phyloP scores from a whole-genome alignment of 1,140 invertebrate species.

The Drosophila saltans region DNA sequence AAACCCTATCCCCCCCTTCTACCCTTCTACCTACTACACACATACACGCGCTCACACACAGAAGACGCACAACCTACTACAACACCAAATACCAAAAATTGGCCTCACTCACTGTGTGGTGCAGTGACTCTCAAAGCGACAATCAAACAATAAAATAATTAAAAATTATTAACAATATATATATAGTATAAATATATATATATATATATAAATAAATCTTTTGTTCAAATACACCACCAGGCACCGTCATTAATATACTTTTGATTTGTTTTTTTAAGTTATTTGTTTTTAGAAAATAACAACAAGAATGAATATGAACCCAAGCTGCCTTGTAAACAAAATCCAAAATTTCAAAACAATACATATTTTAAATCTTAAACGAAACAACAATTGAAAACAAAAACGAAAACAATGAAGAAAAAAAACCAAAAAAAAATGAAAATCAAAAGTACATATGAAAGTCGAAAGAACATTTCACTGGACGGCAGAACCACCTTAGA shows the following conservation, averaged over 20 bases:
- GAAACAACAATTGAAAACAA: conserved; percentile 34
- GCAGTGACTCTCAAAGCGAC: conserved; percentile 33
- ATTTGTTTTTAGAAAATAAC: conserved; percentile 20
- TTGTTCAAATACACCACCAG: conserved; percentile 46
- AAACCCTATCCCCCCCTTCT: not conserved
- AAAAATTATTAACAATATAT: conserved; percentile 29
- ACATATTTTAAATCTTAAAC: conserved; percentile 28
- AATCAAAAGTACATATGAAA: conserved; percentile 56
- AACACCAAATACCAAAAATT: conserved; percentile 64
- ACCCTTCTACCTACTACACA: conserved; percentile 20
- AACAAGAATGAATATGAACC: conserved; percentile 45
- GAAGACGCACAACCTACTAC: conserved; percentile 72
- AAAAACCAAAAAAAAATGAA: conserved; percentile 35
- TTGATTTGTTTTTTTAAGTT: not conserved
- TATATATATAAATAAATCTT: conserved; percentile 30
- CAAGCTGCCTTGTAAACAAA: conserved; percentile 73
- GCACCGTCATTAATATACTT: conserved; percentile 30
- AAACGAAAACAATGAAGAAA: conserved; percentile 28
- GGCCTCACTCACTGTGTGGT: conserved; percentile 26
- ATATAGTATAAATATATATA: conserved; percentile 25
- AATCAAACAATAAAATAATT: conserved; percentile 59
- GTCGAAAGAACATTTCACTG: conserved; percentile 78
- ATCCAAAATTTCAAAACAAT: conserved; percentile 63
- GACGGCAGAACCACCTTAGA: conserved; percentile 83
- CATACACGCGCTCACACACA: conserved; percentile 44